These are phyloP conservation scores for Aspidiotus destructor DNA, from an alignment of 2,888 invertebrate species.

Conservation along the genomic window DNA sequence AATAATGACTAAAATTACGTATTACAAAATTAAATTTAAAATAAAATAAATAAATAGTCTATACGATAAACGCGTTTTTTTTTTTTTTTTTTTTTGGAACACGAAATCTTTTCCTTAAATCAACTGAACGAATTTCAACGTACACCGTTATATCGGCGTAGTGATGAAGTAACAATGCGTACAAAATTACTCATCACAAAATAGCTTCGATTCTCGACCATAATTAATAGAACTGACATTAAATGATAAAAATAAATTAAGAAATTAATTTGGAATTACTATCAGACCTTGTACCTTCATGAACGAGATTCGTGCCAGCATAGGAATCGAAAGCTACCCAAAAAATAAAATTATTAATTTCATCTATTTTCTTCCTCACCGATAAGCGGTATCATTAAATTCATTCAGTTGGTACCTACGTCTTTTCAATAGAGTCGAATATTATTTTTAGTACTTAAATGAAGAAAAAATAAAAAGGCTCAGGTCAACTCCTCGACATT, in stretches of 20 bases:
- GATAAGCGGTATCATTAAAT: not conserved
- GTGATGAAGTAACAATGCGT: too few relatives aligned
- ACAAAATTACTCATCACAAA: too few relatives aligned
- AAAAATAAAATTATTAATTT: not conserved
- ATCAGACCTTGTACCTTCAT: too few relatives aligned
- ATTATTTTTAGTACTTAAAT: not conserved
- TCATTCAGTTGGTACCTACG: not conserved
- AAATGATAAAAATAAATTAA: too few relatives aligned
- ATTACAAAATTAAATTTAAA: not conserved
- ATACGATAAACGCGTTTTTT: not conserved
- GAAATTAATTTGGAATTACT: too few relatives aligned
- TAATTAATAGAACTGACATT: too few relatives aligned
- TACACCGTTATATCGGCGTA: not conserved
- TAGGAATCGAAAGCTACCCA: not conserved
- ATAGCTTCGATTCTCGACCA: too few relatives aligned
- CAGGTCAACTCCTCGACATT: not conserved
- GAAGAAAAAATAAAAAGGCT: not conserved
- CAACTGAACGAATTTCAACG: not conserved
- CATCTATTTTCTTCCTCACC: not conserved
- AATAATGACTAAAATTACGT: conserved; percentile 4
- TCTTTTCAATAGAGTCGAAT: not conserved
- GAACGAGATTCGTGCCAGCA: not conserved
- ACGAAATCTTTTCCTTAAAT: not conserved
- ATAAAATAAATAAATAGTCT: not conserved
- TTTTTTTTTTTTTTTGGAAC: not conserved